Conservation (phyloP, 2,113 vertebrate genomes). For the Chelonoidis abingdonii region DNA sequence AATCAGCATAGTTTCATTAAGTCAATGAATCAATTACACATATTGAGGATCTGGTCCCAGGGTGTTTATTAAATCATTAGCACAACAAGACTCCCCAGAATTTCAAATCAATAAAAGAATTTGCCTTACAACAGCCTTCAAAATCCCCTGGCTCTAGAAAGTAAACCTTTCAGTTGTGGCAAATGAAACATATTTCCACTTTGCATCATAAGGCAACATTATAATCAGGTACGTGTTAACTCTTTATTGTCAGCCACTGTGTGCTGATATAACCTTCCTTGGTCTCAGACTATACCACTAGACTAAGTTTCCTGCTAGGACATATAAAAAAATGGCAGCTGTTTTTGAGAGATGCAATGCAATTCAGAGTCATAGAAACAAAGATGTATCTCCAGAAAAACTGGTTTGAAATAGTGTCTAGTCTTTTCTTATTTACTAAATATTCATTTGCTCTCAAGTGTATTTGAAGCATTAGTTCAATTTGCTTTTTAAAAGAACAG, state of each 20-base stretch:
- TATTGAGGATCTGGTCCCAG: background rate
- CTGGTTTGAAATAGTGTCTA: too few species aligned
- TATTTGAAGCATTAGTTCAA: too few species aligned
- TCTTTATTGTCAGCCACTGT: conserved; percentile 60
- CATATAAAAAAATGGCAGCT: background rate
- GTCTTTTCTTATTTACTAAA: too few species aligned
- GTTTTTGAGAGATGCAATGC: too few species aligned
- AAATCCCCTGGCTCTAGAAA: conserved; percentile 12
- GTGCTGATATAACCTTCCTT: conserved; percentile 53
- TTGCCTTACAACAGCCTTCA: background rate
- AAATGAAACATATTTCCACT: conserved; percentile 55
- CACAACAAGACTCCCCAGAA: background rate
- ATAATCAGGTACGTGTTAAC: conserved; percentile 39
- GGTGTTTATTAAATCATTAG: background rate
- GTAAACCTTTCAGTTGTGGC: conserved; percentile 44
- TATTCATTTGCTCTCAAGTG: too few species aligned
- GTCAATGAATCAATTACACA: background rate
- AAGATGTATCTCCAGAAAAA: too few species aligned
- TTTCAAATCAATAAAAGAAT: background rate
- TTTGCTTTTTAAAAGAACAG: too few species aligned
- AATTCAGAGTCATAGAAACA: too few species aligned
- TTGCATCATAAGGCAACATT: conserved; percentile 57
- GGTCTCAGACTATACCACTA: conserved; percentile 29
- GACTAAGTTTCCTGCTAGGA: conserved; percentile 50
- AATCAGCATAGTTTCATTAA: rapidly evolving